These are phyloP conservation scores for Acronicta leporina DNA, from an alignment of 2,888 invertebrate species.

Conservation along the genomic window DNA sequence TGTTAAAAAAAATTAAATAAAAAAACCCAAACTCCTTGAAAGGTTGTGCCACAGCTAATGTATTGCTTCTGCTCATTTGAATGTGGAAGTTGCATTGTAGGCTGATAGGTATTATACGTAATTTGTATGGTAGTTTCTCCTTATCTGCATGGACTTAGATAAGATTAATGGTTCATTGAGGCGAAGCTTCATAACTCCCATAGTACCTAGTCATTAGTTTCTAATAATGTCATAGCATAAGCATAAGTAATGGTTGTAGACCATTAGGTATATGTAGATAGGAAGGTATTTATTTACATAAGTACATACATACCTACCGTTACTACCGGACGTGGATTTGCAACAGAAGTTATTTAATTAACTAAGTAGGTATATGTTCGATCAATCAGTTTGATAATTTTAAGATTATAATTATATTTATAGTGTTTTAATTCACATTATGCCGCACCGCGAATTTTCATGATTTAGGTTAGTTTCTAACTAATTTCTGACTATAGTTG, in stretches of 20 bases:
- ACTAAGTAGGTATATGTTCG: too few relatives aligned
- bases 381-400: too few relatives aligned
- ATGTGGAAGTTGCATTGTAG: conserved; percentile 37
- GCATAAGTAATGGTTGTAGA: neutral
- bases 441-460: too few relatives aligned
- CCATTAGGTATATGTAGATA: neutral
- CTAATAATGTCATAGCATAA: conserved; percentile 6
- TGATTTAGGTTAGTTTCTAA: too few relatives aligned
- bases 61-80: conserved; percentile 25
- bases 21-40: neutral
- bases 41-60: conserved; percentile 30
- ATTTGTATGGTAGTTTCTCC: conserved; percentile 30
- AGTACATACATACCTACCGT: too few relatives aligned
- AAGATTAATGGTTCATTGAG: conserved; percentile 32
- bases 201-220: conserved; percentile 16
- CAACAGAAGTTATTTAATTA: too few relatives aligned
- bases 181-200: conserved; percentile 8
- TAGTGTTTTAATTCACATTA: too few relatives aligned
- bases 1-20: conserved; percentile 2
- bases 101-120: conserved; percentile 38
- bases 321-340: too few relatives aligned
- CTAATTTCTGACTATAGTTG: too few relatives aligned
- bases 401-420: too few relatives aligned
- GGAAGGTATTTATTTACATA: too few relatives aligned
- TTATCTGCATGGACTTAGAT: conserved; percentile 44